These are phyloP conservation scores for Drosophila sordidapex DNA, from an alignment of 2,888 invertebrate species.

Conservation along the genomic window DNA sequence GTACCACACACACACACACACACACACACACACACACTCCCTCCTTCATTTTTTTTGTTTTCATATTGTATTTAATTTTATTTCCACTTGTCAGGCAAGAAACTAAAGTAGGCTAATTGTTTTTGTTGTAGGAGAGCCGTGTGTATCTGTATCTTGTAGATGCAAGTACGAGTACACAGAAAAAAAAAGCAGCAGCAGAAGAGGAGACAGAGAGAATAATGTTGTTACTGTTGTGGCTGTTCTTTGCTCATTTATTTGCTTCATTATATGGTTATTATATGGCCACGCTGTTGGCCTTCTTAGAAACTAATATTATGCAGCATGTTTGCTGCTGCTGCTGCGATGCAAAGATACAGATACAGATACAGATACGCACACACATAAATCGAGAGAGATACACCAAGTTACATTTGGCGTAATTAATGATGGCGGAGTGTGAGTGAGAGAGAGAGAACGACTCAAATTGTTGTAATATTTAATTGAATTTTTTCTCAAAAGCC, in stretches of 20 bases:
- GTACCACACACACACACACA: constrained; percentile 29
- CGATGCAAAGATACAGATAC: constrained; percentile 66
- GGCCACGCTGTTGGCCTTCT: constrained; percentile 57
- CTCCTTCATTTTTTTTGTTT: constrained; percentile 42
- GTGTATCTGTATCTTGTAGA: constrained; percentile 46
- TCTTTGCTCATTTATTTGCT: constrained; percentile 78
- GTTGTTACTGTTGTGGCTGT: constrained; percentile 11
- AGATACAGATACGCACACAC: neutral
- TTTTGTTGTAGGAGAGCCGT: constrained; percentile 66
- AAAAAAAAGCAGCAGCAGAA: neutral
- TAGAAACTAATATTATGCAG: constrained; percentile 65
- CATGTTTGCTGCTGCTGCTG: constrained; percentile 69
- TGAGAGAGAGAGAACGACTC: constrained; percentile 9
- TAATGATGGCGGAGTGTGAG: constrained; percentile 62
- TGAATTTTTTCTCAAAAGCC: constrained; percentile 64
- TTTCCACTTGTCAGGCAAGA: constrained; percentile 79
- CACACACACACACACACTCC: neutral
- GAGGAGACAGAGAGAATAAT: constrained; percentile 10
- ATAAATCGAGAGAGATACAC: constrained; percentile 5
- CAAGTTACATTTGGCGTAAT: constrained; percentile 75
- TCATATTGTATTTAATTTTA: constrained; percentile 77
- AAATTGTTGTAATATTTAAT: constrained; percentile 81
- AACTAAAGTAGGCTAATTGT: constrained; percentile 80
- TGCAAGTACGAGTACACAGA: constrained; percentile 32
- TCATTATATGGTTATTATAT: constrained; percentile 77